A percentile compares a stretch with the other conserved stretches of the same genome.
These are phyloP conservation scores for Lophotriccus pileatus DNA, from an alignment of 2,797 vertebrate species.

Conservation along the genomic window DNA sequence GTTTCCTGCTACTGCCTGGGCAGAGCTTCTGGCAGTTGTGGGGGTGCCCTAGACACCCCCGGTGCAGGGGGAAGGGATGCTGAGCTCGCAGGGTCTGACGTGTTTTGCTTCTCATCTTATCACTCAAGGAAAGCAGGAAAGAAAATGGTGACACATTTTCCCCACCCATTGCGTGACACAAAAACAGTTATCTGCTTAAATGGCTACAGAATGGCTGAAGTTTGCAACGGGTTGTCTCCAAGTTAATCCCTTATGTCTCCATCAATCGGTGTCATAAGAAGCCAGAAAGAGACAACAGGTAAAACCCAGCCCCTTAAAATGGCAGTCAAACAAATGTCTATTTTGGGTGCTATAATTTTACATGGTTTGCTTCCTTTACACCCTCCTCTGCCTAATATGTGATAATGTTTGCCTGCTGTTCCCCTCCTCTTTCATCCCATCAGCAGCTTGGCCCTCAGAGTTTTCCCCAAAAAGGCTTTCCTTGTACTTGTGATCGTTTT, in stretches of 20 bases:
- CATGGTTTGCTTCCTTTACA: background rate
- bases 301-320: slow-evolving; percentile 15
- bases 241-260: slow-evolving; percentile 14
- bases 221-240: background rate
- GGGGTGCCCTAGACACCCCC: background rate
- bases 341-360: background rate
- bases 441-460: background rate
- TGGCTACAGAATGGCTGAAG: background rate
- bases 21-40: background rate
- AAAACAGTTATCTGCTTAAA: slow-evolving; percentile 51
- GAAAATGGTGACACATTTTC: slow-evolving; percentile 34
- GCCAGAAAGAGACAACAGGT: background rate
- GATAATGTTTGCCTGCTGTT: background rate
- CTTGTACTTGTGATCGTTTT: background rate
- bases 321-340: background rate
- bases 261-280: background rate
- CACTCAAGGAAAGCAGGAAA: slow-evolving; percentile 26
- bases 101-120: slow-evolving; percentile 37
- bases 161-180: background rate
- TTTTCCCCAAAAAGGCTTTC: background rate
- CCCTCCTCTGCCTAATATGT: background rate
- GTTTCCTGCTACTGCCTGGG: background rate
- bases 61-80: background rate
- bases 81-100: background rate
- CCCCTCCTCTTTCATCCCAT: background rate